Base-by-base conservation (phyloP, 1,140 invertebrate genomes). In the Paraescarpia echinospica region DNA sequence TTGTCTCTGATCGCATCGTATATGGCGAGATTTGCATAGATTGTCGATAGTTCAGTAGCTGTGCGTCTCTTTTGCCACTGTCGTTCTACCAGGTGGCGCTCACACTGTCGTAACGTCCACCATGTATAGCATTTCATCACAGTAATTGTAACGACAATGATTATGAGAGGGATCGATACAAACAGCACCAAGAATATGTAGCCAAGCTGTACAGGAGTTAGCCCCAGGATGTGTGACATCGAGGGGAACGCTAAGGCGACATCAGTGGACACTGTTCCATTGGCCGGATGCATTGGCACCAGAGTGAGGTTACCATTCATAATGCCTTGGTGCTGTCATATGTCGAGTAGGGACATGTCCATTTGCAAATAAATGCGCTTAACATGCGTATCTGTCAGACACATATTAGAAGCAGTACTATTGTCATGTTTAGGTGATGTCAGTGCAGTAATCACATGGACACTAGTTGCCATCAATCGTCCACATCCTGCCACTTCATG, bases 81-180 rank as follows among this genome's bases (percentile, higher is more conserved):
- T 91, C n/a, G n/a, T 22, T 22, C 18, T 31, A 77, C 35, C 34
- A 90, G n/a, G 89, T 90, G 35, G 35, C 35, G 27, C 89, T 35
- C n/a, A 90, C n/a, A 90, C 34, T 22, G 89, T 34, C 33, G 89
- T 18, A 34, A 48, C 31, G 41, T 91, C 48, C 91, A 2, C 91
- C 34, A 91, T 5, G 91, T 33, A 1, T 91, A 91, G 48, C 91
- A 91, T 31, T 91, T 91, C 91, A 91, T 91, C 48, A 33, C 2
- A 22, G 48, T 35, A 22, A 91, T 48, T 18, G 48, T 48, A 33
- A 33, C 18, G n/a, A 91, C n/a, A 1, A 91, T n/a, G 33, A 91
- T 8, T 12, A 48, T 35, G n/a, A 91, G 34, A 0, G 91, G 91
- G 33, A 48, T 48, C 0, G 48, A 27, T 6, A 34, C 91, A 14